Evolutionary conservation across 2,113 vertebrate genomes (phyloP), one percentile per base, ranked within the genome.

Genomic region (Alligator sinensis): DNA sequence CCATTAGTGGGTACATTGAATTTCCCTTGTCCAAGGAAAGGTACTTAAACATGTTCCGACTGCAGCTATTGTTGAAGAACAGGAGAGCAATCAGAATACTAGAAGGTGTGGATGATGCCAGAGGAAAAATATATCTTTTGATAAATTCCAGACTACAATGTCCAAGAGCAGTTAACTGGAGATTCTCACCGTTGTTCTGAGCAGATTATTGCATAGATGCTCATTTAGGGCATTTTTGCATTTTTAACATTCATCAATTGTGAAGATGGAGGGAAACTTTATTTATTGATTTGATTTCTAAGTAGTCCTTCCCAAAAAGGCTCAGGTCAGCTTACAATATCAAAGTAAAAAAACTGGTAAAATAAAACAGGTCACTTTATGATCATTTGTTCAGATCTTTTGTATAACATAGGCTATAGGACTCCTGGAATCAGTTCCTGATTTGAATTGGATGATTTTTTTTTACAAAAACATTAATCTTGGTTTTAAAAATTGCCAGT

Each of bases 381-480:
- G 19, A 17, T 57, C 28, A 5, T 8, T 11, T 89, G 38, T 38
- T 54, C 25, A 15, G 21, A 5, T 77, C 58, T 15, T 27, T 3
- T 0, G 59, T 77, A 15, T 14, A 7, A 3, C 34, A 34, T 9
- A 85, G 70, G 9, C 2, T 2, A 3, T 55, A 17, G 12, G 47
- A 47, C 64, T 70, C 59, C 22, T 58, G 38, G 28, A 74, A 24
- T 72, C 22, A 13, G 25, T 21, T n/a, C 6, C 17, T 72, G 54
- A 34, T 76, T 57, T 63, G 9, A 57, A 47, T 47, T 7, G 82
- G 88, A 60, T 83, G 34, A 17, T 21, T 57, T 47, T 9, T 34
- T 47, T 3, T 47, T 83, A 28, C 14, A 61, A 25, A 54, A 57
- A 21, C 64, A 11, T 18, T 30, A 82, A 7, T 6, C 21, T 47